Evolutionary conservation across 2,797 vertebrate species (phyloP).

Genomic region (Lepus townsendii): DNA sequence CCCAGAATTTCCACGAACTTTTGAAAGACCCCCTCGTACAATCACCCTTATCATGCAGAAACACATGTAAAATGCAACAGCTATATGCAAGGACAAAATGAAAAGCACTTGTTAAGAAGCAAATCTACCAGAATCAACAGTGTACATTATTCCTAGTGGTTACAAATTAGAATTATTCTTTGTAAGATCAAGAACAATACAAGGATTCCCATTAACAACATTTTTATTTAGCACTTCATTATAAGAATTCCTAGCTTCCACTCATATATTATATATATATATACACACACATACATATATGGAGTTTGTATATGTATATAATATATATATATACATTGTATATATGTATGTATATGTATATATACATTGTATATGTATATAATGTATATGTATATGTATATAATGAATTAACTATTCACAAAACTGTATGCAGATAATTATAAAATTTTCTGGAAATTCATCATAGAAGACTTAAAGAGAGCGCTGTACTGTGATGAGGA

Average conservation of each 20-base stretch:
- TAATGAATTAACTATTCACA: not conserved
- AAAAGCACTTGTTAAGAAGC: slow-evolving; percentile 24
- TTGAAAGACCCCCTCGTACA: no score
- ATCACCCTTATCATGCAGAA: no score
- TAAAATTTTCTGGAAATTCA: not conserved
- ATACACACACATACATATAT: no score
- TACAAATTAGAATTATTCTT: not conserved
- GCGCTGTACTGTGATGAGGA: not conserved
- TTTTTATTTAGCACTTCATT: not conserved
- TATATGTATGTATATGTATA: not conserved
- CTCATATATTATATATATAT: not conserved
- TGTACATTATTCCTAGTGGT: not conserved
- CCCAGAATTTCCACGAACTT: no score
- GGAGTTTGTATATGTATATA: not conserved
- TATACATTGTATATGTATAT: not conserved
- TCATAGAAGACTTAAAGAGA: slow-evolving; percentile 4
- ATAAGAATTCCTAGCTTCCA: not conserved
- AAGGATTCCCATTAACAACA: not conserved
- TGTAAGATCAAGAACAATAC: not conserved
- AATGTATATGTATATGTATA: not conserved
- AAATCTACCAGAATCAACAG: not conserved
- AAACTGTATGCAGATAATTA: slow-evolving; percentile 36
- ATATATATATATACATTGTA: not conserved
- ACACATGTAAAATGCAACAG: not conserved
- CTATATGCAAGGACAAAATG: not conserved